Conservation (phyloP, 64 coral and sea anemone genomes). For the Anthopleura sola region DNA sequence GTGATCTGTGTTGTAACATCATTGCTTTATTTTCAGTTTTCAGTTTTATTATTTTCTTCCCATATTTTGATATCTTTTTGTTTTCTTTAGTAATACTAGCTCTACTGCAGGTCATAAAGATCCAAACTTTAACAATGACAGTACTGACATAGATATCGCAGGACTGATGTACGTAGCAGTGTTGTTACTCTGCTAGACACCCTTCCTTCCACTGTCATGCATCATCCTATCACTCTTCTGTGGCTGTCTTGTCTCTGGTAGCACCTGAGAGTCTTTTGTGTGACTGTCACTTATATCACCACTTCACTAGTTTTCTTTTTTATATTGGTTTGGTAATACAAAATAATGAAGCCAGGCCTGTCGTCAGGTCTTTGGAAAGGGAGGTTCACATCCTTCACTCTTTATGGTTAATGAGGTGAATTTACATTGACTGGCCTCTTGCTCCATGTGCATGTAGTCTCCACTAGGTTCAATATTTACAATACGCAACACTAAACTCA, state of each 20-base stretch:
- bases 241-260: neutral
- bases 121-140: constrained; percentile 32
- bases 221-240: neutral
- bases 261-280: neutral
- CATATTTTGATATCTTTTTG: constrained; percentile 22
- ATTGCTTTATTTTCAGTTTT: neutral
- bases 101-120: constrained; percentile 20
- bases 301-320: neutral
- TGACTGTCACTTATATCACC: neutral
- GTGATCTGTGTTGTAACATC: neutral
- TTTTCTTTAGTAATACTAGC: constrained; percentile 23
- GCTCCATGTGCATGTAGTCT: too few relatives aligned
- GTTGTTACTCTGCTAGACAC: neutral
- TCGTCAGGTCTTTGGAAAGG: too few relatives aligned
- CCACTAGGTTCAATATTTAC: neutral
- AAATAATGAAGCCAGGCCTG: too few relatives aligned
- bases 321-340: too few relatives aligned
- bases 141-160: constrained; percentile 27
- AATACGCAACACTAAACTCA: neutral
- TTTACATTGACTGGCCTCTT: too few relatives aligned
- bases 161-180: constrained; percentile 40
- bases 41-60: neutral
- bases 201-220: neutral
- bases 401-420: too few relatives aligned
- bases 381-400: too few relatives aligned